Evolutionary conservation across 2,113 vertebrate species (phyloP).

Genomic region (Chrysemys picta): DNA sequence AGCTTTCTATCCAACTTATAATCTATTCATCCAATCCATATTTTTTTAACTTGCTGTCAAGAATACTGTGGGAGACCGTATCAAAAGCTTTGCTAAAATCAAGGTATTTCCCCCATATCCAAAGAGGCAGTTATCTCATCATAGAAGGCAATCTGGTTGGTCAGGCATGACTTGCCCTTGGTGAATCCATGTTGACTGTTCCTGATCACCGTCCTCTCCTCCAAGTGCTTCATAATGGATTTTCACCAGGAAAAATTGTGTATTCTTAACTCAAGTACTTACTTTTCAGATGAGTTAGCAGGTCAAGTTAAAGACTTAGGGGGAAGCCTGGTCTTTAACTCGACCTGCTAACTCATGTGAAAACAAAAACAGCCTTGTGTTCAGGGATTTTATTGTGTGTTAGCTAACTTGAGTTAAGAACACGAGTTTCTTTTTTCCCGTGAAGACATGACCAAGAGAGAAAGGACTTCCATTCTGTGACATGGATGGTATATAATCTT

Average conservation of each 20-base stretch:
- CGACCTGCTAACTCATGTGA: background rate
- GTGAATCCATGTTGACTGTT: no score
- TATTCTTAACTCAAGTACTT: background rate
- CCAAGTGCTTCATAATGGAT: no score
- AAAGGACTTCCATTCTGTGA: background rate
- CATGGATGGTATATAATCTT: background rate
- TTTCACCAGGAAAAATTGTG: background rate
- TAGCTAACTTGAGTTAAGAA: background rate
- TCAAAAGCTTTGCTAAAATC: no score
- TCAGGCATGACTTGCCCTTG: no score
- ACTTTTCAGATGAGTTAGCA: background rate
- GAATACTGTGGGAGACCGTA: no score
- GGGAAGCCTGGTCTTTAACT: background rate
- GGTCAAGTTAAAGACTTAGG: background rate
- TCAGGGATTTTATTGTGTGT: background rate
- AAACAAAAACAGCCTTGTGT: background rate
- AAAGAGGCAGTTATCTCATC: no score
- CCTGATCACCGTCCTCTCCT: no score
- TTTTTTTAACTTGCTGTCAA: no score
- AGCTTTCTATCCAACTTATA: no score
- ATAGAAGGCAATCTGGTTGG: no score
- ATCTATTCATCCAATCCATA: no score
- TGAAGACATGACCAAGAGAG: background rate
- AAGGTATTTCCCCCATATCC: no score
- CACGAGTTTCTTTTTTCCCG: background rate